phyloP scores from a whole-genome alignment of 2,888 invertebrate species.

The Scaptomyza parva region DNA sequence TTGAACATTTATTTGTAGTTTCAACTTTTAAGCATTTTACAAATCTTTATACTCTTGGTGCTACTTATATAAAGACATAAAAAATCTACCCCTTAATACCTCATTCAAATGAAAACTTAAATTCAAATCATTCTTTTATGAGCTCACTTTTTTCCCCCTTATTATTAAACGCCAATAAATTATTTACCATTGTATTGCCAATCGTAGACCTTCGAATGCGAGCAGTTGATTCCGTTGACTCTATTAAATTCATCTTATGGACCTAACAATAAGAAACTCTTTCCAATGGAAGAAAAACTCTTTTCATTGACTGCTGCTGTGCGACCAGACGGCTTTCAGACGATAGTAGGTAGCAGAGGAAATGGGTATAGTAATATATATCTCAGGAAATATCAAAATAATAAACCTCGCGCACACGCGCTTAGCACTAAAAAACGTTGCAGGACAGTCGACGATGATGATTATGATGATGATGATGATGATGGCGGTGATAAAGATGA shows the following conservation, averaged over 20 bases:
- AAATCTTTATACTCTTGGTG: no score
- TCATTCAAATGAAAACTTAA: not conserved
- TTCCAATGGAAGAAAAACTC: conserved; percentile 26
- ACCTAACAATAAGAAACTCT: conserved; percentile 20
- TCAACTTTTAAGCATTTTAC: no score
- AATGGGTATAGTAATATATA: conserved; percentile 57
- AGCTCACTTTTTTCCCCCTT: not conserved
- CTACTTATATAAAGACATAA: no score
- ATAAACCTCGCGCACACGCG: conserved; percentile 61
- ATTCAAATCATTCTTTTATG: not conserved
- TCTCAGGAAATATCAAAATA: conserved; percentile 67
- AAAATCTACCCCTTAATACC: not conserved
- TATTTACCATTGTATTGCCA: conserved; percentile 4
- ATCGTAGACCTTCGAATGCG: conserved; percentile 2
- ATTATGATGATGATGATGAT: conserved; percentile 43
- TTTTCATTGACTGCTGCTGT: conserved; percentile 39
- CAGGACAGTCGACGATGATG: conserved; percentile 46
- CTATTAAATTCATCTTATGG: conserved; percentile 48
- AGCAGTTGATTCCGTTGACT: conserved; percentile 43
- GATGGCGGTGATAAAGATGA: conserved; percentile 44
- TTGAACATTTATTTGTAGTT: no score
- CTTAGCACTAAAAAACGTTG: conserved; percentile 28
- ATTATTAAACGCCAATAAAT: not conserved
- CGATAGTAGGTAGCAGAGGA: conserved; percentile 6
- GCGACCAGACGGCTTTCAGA: conserved; percentile 10